Evolutionary conservation across 2,113 vertebrate genomes (phyloP).

Genomic region (Cervus canadensis): DNA sequence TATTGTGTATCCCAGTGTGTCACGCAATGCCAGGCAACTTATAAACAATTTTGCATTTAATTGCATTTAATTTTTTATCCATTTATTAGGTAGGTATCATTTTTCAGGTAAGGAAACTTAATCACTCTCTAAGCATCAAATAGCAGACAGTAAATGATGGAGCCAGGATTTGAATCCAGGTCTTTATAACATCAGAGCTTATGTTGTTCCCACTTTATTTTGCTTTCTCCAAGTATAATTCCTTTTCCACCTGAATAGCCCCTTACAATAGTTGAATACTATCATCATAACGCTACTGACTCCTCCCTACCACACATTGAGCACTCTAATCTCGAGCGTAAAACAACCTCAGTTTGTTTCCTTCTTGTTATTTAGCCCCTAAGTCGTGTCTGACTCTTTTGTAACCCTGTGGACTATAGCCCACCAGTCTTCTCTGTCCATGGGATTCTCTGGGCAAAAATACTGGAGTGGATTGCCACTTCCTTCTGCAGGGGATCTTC

Average conservation of each 20-base stretch:
- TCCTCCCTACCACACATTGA: background rate
- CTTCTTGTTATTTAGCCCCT: background rate
- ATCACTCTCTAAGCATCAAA: background rate
- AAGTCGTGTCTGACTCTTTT: background rate
- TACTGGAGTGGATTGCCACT: background rate
- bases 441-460: background rate
- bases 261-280: slow-evolving; percentile 8
- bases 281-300: background rate
- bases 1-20: background rate
- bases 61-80: slow-evolving; percentile 44
- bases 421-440: background rate
- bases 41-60: slow-evolving; percentile 23
- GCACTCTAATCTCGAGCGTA: background rate
- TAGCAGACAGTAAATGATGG: slow-evolving; percentile 19
- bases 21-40: background rate
- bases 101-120: slow-evolving; percentile 30
- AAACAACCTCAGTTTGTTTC: background rate
- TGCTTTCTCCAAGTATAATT: slow-evolving; percentile 15
- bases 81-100: slow-evolving; percentile 35
- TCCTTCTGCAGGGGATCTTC: background rate
- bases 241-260: background rate
- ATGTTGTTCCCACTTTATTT: background rate
- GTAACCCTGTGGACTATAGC: background rate
- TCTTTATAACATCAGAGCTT: background rate
- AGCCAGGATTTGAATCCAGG: background rate